These are phyloP conservation scores for Papilio demoleus DNA, from an alignment of 2,888 invertebrate genomes.

Conservation along the genomic window DNA sequence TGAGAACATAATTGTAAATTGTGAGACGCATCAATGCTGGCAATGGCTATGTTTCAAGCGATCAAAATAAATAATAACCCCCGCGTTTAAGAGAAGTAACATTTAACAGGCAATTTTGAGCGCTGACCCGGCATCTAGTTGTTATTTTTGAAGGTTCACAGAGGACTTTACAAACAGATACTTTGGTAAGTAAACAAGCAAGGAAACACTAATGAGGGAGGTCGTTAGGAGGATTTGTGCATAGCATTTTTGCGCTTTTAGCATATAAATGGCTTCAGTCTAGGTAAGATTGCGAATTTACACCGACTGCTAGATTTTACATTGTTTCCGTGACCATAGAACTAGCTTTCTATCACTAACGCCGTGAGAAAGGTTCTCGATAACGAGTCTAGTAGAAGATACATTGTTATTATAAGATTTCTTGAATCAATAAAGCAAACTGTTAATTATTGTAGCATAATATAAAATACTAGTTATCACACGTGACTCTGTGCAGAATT, in stretches of 20 bases:
- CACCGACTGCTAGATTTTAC: conserved; percentile 18
- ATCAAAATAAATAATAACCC: too few species aligned
- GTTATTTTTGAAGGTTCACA: too few species aligned
- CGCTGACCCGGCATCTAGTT: too few species aligned
- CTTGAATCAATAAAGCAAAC: background rate
- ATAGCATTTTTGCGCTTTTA: conserved; percentile 22
- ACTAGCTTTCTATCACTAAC: conserved; percentile 17
- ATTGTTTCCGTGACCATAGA: conserved; percentile 19
- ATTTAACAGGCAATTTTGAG: too few species aligned
- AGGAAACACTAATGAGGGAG: conserved; percentile 19
- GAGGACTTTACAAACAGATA: too few species aligned
- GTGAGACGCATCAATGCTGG: too few species aligned
- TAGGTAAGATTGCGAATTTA: conserved; percentile 19
- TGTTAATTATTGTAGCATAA: too few species aligned
- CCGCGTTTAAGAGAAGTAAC: too few species aligned
- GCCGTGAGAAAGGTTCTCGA: conserved; percentile 17
- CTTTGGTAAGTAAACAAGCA: background rate
- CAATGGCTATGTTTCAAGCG: too few species aligned
- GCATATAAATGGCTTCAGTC: conserved; percentile 23
- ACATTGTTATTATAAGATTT: background rate
- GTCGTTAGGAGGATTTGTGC: conserved; percentile 16
- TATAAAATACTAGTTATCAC: too few species aligned
- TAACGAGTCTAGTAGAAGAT: background rate
- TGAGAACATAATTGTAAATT: too few species aligned
- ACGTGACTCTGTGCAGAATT: too few species aligned